Evolutionary conservation across 1,140 invertebrate genomes (phyloP).

Genomic region (Bicyclus anynana): DNA sequence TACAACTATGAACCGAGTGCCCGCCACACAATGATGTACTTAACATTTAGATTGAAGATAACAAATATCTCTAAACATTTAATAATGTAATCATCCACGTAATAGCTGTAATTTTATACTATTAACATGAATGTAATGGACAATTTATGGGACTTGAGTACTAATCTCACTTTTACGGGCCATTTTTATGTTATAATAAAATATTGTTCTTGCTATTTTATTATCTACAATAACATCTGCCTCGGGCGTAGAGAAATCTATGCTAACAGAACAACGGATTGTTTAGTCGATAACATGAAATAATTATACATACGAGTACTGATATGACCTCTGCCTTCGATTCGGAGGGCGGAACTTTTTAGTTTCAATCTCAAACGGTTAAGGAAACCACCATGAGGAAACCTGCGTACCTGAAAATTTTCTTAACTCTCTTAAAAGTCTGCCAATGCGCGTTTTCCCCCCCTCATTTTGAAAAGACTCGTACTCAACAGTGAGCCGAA

Average conservation of each 20-base stretch:
- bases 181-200: neutral
- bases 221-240: neutral
- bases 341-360: too few species aligned
- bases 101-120: constrained; percentile 1
- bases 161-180: neutral
- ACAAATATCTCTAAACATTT: constrained; percentile 9
- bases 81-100: constrained; percentile 4
- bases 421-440: too few species aligned
- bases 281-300: too few species aligned
- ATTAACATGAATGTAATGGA: neutral
- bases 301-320: too few species aligned
- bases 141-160: neutral
- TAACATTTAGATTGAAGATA: constrained; percentile 9
- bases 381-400: too few species aligned
- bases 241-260: neutral
- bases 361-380: too few species aligned
- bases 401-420: too few species aligned
- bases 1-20: constrained; percentile 1
- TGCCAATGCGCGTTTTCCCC: too few species aligned
- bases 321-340: too few species aligned
- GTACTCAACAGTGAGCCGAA: too few species aligned
- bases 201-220: neutral
- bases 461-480: too few species aligned
- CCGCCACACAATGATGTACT: constrained; percentile 8
- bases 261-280: too few species aligned